Evolutionary conservation across 2,888 invertebrate species (phyloP), one percentile per base, ranked within the genome.

Genomic region (Ectemnius lituratus): DNA sequence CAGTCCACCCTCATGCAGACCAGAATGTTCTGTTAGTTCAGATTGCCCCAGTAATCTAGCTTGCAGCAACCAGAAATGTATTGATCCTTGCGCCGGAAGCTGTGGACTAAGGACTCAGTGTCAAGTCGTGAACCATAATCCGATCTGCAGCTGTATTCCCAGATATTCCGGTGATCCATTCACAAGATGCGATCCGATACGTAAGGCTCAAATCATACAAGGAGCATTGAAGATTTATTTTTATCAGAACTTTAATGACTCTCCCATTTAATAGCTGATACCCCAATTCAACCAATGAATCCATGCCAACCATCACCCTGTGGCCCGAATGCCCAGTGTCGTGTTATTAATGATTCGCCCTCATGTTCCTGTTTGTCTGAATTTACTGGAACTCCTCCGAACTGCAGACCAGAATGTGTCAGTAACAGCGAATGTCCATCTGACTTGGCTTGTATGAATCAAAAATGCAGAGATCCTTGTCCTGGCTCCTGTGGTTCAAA

Each of bases 21-120:
- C 97, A 0, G 97, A 97, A 90, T 97, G 97, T 90, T 93, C 95
- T 16, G 93, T 96, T 5, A 96, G 95, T 88, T 94, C 96, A 0
- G 97, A 97, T 84, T 97, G 97, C 87, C 92, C 95, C 46, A 93
- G 93, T 78, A 92, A 95, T 80, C 93, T 93, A 85, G 95, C 96
- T 11, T 97, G 97, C 85, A 93, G 95, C 3, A 95, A 95, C 87
- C 94, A 94, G 76, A 96, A 95, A 90, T 97, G 97, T 85, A 92
- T 94, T 11, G 94, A 97, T 85, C 96, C 97, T 57, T 97, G 97
- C 83, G 93, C 93, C 20, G 96, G 96, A 52, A 94, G 95, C 4
- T 97, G 97, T 78, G 96, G 97, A 67, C 93, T 94, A 79, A 93
- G 94, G 70, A 95, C 97, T 0, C 92, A 94, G 80, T 97, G 97